phyloP scores from a whole-genome alignment of 2,113 vertebrate species.

The Tetraodon nigroviridis region DNA sequence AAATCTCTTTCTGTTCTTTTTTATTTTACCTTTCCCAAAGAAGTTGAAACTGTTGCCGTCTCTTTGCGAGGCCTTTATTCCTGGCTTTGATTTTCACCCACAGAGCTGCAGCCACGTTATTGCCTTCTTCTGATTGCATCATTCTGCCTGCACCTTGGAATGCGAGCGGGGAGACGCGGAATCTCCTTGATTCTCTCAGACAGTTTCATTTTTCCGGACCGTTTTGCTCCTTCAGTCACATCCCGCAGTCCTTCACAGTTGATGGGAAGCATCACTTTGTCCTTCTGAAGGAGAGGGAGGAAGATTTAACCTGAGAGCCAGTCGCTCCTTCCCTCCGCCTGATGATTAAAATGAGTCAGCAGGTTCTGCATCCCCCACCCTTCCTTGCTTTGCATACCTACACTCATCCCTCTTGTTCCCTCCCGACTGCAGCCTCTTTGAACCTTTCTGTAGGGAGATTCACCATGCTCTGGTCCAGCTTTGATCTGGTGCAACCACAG shows the following conservation, averaged over 20 bases:
- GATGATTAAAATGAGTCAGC: slow-evolving; percentile 73
- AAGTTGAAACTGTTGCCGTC: slow-evolving; percentile 17
- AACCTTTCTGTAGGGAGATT: slow-evolving; percentile 37
- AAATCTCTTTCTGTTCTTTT: not conserved
- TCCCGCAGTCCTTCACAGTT: slow-evolving; percentile 10
- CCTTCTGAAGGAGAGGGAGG: slow-evolving; percentile 56
- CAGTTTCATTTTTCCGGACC: slow-evolving; percentile 33
- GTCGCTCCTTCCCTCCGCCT: slow-evolving; percentile 35
- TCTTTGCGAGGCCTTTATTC: slow-evolving; percentile 31
- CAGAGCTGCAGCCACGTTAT: slow-evolving; percentile 24
- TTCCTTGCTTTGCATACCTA: slow-evolving; percentile 38
- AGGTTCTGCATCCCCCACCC: slow-evolving; percentile 29
- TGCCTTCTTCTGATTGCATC: slow-evolving; percentile 47
- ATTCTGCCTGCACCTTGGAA: slow-evolving; percentile 22
- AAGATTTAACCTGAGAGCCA: slow-evolving; percentile 37
- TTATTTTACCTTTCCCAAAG: slow-evolving; percentile 3
- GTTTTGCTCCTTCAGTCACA: slow-evolving; percentile 27
- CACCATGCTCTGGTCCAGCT: slow-evolving; percentile 45
- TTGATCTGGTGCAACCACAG: slow-evolving; percentile 38
- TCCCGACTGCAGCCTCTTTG: slow-evolving; percentile 20
- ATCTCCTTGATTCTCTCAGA: slow-evolving; percentile 29
- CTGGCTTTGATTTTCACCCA: slow-evolving; percentile 30
- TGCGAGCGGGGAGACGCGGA: slow-evolving; percentile 23
- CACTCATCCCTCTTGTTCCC: slow-evolving; percentile 15
- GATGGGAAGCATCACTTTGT: slow-evolving; percentile 40